A percentile compares a stretch with the other conserved stretches of the same genome.
Evolutionary conservation across 2,113 vertebrate species (phyloP).

Genomic region (Solenodon paradoxus): DNA sequence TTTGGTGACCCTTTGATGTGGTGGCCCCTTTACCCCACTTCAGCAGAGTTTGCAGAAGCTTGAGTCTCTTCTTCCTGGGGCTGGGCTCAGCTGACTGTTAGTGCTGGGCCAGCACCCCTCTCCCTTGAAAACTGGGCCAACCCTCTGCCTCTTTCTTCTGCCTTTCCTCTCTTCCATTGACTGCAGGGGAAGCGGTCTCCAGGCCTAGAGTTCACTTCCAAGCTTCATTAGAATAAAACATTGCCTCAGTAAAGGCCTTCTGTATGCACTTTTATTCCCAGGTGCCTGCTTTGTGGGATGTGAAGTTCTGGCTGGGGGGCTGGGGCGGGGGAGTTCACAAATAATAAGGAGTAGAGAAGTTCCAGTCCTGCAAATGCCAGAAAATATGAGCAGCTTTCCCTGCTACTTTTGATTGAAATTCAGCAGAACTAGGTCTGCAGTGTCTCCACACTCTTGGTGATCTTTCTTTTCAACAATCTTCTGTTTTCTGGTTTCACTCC

Average conservation of each 20-base stretch:
- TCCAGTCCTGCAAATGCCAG: not conserved
- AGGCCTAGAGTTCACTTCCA: not conserved
- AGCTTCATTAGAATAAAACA: not conserved
- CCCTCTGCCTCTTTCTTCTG: not conserved
- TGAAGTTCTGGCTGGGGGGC: not conserved
- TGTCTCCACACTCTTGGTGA: not conserved
- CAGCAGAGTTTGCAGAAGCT: not conserved
- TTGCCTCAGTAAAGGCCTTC: not conserved
- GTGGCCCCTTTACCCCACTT: not conserved
- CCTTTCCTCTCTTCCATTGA: not conserved
- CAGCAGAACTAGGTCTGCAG: not conserved
- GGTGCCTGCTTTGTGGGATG: not conserved
- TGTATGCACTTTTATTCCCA: not conserved
- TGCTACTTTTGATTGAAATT: not conserved
- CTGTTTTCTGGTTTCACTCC: not conserved
- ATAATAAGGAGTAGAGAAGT: not conserved
- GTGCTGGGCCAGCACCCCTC: not conserved
- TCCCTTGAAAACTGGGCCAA: rapidly evolving
- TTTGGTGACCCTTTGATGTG: not conserved
- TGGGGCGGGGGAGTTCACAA: not conserved
- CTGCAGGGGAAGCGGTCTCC: not conserved
- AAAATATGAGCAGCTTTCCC: not conserved
- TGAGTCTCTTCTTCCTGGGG: not conserved
- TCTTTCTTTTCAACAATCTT: not conserved
- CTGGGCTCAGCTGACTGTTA: not conserved